phyloP scores from a whole-genome alignment of 2,888 invertebrate genomes.

The Melolontha melolontha region DNA sequence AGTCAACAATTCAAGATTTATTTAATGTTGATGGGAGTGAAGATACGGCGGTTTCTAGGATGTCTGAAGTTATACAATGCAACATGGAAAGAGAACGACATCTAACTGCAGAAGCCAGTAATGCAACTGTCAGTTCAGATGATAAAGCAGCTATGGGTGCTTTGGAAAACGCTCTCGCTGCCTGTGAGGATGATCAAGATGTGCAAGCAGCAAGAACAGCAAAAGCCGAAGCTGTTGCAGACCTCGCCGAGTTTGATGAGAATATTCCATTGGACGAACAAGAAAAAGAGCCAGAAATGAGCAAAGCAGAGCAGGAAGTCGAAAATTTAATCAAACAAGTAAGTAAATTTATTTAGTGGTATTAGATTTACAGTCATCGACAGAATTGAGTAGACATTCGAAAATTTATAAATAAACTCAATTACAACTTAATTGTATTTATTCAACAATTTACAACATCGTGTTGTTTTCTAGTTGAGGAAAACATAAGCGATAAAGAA shows the following conservation, averaged over 20 bases:
- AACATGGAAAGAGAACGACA: constrained; percentile 64
- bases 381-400: constrained; percentile 2
- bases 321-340: constrained; percentile 80
- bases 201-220: constrained; percentile 91
- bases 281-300: constrained; percentile 70
- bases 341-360: constrained; percentile 41
- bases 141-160: constrained; percentile 74
- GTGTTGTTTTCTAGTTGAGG: too few species aligned
- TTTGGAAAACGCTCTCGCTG: constrained; percentile 86
- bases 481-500: too few species aligned
- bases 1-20: constrained; percentile 93
- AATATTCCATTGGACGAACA: constrained; percentile 87
- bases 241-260: constrained; percentile 96
- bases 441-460: too few species aligned
- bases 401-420: too few species aligned
- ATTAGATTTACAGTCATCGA: too few species aligned
- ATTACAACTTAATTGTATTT: too few species aligned
- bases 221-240: constrained; percentile 89
- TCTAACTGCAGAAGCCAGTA: constrained; percentile 47
- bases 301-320: constrained; percentile 80
- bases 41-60: constrained; percentile 70
- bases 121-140: constrained; percentile 58
- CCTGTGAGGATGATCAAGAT: constrained; percentile 95
- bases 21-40: constrained; percentile 82
- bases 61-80: constrained; percentile 71